Percentiles rank a stretch among this genome's conserved stretches.
Conservation (phyloP, 2,888 invertebrate genomes). For the Chironomus tentans region DNA sequence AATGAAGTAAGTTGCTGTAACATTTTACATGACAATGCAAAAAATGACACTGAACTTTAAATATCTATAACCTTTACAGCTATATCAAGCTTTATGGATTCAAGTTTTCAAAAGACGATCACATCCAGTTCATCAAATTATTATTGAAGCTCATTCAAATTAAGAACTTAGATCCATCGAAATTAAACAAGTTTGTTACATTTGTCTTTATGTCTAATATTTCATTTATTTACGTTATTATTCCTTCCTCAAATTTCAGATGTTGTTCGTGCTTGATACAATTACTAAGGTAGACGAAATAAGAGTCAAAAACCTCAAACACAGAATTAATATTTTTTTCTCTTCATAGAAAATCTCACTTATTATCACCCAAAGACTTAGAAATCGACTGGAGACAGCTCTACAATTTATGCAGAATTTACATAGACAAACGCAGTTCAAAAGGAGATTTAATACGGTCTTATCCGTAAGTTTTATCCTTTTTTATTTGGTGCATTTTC, state of each 20-base stretch:
- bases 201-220: constrained; percentile 43
- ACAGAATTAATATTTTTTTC: neutral
- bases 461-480: constrained; percentile 29
- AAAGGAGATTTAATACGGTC: constrained; percentile 31
- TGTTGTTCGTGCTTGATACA: constrained; percentile 29
- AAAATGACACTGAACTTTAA: constrained; percentile 2
- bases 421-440: constrained; percentile 29
- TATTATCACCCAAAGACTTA: constrained; percentile 70
- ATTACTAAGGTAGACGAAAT: constrained; percentile 28
- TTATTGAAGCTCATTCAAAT: constrained; percentile 67
- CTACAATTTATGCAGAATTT: constrained; percentile 42
- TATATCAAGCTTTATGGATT: constrained; percentile 76
- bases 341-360: constrained; percentile 57
- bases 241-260: neutral
- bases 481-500: too few species aligned
- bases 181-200: constrained; percentile 51
- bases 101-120: constrained; percentile 85
- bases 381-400: constrained; percentile 78
- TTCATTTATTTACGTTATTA: neutral
- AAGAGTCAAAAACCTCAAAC: neutral
- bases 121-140: constrained; percentile 69
- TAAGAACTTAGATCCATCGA: constrained; percentile 65
- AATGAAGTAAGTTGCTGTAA: constrained; percentile 53
- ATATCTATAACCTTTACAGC: constrained; percentile 45
- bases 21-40: neutral